These are phyloP conservation scores for Tenthredo mesomela DNA, from an alignment of 2,888 invertebrate species.

Conservation along the genomic window DNA sequence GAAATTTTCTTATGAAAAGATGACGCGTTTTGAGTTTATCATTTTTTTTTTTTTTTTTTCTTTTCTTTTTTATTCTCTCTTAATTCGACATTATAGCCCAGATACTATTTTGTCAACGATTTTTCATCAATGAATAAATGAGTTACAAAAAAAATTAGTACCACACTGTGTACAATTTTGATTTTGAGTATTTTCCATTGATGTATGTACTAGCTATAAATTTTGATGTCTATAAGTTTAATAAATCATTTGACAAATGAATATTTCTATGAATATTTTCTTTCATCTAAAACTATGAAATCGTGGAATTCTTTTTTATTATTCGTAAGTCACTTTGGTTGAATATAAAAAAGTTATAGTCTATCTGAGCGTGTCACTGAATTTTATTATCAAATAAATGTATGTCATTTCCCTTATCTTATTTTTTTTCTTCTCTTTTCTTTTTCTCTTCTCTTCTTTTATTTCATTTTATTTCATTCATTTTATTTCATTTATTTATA, in stretches of 20 bases:
- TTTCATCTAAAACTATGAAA: neutral
- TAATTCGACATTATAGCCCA: neutral
- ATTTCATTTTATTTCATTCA: neutral
- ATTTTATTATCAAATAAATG: neutral
- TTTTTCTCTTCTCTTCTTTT: neutral
- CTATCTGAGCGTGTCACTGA: neutral
- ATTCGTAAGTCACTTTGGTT: constrained; percentile 4
- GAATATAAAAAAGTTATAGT: constrained; percentile 14
- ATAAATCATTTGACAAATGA: neutral
- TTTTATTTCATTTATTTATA: neutral
- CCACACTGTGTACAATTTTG: neutral
- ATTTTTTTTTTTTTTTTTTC: neutral
- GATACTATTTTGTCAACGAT: neutral
- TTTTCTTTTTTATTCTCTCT: neutral
- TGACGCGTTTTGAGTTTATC: neutral
- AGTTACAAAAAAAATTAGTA: neutral
- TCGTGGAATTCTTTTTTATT: neutral
- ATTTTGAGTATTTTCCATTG: constrained; percentile 34
- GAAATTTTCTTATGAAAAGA: constrained; percentile 19
- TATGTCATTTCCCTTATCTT: neutral
- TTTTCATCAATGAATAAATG: neutral
- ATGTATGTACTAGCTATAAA: constrained; percentile 1
- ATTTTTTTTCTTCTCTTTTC: neutral
- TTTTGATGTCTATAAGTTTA: neutral
- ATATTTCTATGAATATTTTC: neutral